These are phyloP conservation scores for Lasioglossum zephyrum DNA, from an alignment of 2,888 invertebrate genomes.

Conservation along the genomic window DNA sequence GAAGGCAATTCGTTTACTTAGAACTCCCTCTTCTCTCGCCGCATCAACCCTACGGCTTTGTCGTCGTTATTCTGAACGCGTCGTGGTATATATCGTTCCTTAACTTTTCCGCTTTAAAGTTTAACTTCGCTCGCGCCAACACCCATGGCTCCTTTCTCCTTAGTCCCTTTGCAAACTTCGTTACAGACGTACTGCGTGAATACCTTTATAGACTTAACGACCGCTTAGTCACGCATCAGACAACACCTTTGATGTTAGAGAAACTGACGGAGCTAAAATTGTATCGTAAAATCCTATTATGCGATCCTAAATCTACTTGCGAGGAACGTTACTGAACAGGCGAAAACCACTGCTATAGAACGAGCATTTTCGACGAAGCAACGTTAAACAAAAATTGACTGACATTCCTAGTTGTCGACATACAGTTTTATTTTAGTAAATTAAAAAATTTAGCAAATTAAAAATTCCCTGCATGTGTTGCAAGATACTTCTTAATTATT, in stretches of 20 bases:
- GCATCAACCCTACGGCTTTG: constrained; percentile 44
- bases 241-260: background rate
- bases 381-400: background rate
- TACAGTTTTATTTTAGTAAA: background rate
- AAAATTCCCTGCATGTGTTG: too few species aligned
- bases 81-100: constrained; percentile 51
- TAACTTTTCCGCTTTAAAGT: constrained; percentile 69
- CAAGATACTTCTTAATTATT: too few species aligned
- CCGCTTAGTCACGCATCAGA: constrained; percentile 27
- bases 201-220: constrained; percentile 36
- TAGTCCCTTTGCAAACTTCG: constrained; percentile 63
- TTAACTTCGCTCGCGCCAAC: constrained; percentile 63
- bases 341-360: background rate
- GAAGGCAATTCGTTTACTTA: constrained; percentile 48
- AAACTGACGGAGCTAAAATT: background rate
- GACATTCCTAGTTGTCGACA: background rate
- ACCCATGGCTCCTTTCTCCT: constrained; percentile 30
- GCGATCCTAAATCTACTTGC: background rate
- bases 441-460: too few species aligned
- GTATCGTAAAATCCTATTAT: background rate
- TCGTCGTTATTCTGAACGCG: constrained; percentile 41
- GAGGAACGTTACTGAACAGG: background rate
- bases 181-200: constrained; percentile 55
- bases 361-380: background rate
- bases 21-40: constrained; percentile 20